Base-by-base conservation (phyloP, 2,797 vertebrate species). In the Psittacula derbiana region DNA sequence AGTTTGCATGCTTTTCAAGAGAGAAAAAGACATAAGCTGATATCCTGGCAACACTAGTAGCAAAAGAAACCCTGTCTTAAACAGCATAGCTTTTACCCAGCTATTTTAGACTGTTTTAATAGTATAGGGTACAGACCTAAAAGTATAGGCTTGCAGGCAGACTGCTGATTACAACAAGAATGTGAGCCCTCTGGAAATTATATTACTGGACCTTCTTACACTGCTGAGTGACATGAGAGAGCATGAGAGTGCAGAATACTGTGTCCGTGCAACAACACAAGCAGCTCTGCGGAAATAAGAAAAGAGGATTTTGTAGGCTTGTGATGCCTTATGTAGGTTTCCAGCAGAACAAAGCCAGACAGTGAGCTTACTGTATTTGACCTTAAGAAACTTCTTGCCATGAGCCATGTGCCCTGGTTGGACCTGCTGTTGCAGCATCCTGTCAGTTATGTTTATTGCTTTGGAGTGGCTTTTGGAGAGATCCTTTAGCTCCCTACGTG, bases 291-390 rank as follows among this genome's bases (percentile, higher is more conserved):
- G 2, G 96, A 96, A 95, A 95, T 95, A 92, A 94, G 93, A 88
- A 96, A 96, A 97, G 96, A 95, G 96, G 94, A 91, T 96, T 92
- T 88, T 44, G 61, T 50, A 90, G 81, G 92, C 92, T 97, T 95
- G 72, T 81, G 50, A 83, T 92, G 84, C 92, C 92, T 96, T 96
- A 96, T 75, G 82, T 83, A 92, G 92, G 92, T 97, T 92, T 95
- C 85, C 61, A 96, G 88, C 11, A 5, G 36, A 81, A 80, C 47
- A 55, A 46, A 94, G 83, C 84, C 90, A 92, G 93, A 96, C 93
- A 81, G 86, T 62, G 73, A 44, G 69, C 71, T 97, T 96, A 92
- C 69, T 85, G 58, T 67, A 38, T 78, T 61, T 97, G 94, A 96
- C 96, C 95, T 96, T 89, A 96, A 87, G 92, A 93, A 83, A 88